Evolutionary conservation across 1,140 invertebrate species (phyloP), one percentile per base, ranked within the genome.

Genomic region (Araneus ventricosus): DNA sequence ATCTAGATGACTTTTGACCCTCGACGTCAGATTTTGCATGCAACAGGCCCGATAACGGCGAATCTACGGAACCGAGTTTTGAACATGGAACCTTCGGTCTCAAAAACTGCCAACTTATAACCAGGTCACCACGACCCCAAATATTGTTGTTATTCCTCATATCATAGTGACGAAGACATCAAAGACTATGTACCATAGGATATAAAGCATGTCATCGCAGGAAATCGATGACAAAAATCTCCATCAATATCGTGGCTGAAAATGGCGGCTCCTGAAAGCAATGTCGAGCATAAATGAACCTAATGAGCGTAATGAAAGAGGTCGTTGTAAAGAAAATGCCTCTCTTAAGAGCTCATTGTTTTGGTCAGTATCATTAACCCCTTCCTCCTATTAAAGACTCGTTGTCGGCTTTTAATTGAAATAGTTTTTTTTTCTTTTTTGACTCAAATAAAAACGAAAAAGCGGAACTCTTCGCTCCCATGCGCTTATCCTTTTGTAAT

Each of bases 271-370:
- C 45, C 27, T 30, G 6, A 6, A 30, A 90, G 57, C 39, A 70
- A 88, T 30, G 27, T 6, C 87, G 30, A 39, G 61, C 87, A 70
- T 70, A 41, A 34, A 70, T 30, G 14, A 41, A 8, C 27, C 63
- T 92, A 92, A 92, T 92, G 90, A 92, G 90, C 39, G 90, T 85
- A 86, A 92, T 86, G 90, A 86, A 82, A 92, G 61, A 39, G 90
- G 41, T 85, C 59, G 90, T 75, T 86, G 59, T 86, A 92, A 92
- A 86, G 90, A 92, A 92, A 92, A 86, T 67, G 37, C 90, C 37
- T 67, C 90, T 92, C 90, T 92, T 92, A 92, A 92, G 82, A 63
- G 90, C 57, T 92, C 90, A 92, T 92, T 92, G 90, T 92, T 92
- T 92, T 86, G 79, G 90, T 86, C 90, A 92, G 80, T 92, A 92